A percentile compares a stretch with the other conserved stretches of the same genome.
Evolutionary conservation across 1,140 invertebrate species (phyloP).

Genomic region (Anoplolepis gracilipes): DNA sequence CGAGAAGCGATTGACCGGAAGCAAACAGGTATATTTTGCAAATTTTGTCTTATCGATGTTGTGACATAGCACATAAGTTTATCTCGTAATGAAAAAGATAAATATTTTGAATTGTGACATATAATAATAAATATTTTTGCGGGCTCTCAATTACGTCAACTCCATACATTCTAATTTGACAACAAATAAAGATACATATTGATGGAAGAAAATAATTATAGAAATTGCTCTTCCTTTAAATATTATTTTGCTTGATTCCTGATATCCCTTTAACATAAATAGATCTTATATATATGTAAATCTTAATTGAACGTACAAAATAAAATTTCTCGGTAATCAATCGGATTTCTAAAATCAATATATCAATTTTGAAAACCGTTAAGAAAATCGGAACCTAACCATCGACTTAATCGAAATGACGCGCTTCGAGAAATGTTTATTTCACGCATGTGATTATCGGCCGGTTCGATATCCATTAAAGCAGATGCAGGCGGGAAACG

Average conservation of each 20-base stretch:
- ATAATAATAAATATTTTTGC: background rate
- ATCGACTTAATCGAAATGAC: conserved; percentile 2
- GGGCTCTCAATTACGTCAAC: background rate
- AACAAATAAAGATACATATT: background rate
- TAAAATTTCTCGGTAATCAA: conserved; percentile 5
- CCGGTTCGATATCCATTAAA: conserved; percentile 63
- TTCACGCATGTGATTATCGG: conserved; percentile 47
- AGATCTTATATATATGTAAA: background rate
- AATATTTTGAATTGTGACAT: background rate
- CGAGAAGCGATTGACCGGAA: background rate
- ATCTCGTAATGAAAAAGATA: background rate
- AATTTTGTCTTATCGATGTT: background rate
- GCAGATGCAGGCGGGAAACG: conserved; percentile 63
- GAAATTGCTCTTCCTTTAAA: background rate
- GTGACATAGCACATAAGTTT: background rate
- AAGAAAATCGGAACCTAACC: conserved; percentile 31
- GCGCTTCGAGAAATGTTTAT: background rate
- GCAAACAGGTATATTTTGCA: conserved; percentile 16
- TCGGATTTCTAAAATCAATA: conserved; percentile 43
- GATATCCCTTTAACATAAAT: background rate
- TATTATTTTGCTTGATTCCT: background rate
- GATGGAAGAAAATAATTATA: background rate
- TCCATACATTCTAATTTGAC: background rate
- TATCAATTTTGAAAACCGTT: background rate
- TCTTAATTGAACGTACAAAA: background rate